Evolutionary conservation across 2,113 vertebrate species (phyloP).

Genomic region (Sclerurus mexicanus): DNA sequence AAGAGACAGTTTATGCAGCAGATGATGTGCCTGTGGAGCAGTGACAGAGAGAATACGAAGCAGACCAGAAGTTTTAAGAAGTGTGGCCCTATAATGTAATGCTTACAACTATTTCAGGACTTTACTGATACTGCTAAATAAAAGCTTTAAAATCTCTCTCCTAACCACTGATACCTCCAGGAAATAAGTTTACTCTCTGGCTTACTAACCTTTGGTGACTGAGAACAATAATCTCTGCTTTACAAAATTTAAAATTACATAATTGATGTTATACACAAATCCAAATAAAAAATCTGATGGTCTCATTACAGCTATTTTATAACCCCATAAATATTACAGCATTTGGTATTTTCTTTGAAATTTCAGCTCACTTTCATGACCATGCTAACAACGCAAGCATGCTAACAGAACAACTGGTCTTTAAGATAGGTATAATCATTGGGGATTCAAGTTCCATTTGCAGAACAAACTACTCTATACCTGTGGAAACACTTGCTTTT

Average conservation of each 20-base stretch:
- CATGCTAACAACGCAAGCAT: fast-evolving
- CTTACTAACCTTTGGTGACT: background rate
- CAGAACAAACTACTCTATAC: background rate
- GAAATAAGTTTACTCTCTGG: background rate
- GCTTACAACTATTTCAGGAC: background rate
- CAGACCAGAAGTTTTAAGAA: background rate
- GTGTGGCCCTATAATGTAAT: background rate
- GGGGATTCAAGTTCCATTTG: background rate
- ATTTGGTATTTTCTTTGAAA: background rate
- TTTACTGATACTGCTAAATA: background rate
- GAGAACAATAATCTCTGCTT: background rate
- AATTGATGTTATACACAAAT: background rate
- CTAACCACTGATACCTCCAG: background rate
- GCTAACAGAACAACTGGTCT: background rate
- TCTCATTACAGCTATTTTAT: background rate
- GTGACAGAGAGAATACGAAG: background rate
- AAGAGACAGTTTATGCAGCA: background rate
- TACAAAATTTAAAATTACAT: background rate
- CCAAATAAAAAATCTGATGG: background rate
- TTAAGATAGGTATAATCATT: background rate
- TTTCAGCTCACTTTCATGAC: background rate
- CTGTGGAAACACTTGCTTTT: background rate
- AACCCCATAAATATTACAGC: background rate
- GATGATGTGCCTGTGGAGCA: background rate
- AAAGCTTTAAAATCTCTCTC: background rate